Conservation (phyloP, 2,888 invertebrate species). For the Neoascia interrupta region DNA sequence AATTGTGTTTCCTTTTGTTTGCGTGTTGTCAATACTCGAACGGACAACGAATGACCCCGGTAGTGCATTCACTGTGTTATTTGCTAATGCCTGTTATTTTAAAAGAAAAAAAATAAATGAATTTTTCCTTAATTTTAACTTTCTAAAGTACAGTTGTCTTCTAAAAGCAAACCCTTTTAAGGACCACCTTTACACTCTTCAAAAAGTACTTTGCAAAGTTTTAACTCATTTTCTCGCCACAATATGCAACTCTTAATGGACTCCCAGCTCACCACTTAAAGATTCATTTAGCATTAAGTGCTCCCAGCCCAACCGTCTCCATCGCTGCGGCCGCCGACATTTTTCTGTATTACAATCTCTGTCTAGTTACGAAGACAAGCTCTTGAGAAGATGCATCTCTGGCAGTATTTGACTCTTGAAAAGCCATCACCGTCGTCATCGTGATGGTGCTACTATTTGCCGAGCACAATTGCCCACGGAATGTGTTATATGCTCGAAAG, state of each 20-base stretch:
- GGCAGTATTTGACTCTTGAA: constrained; percentile 49
- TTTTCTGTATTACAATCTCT: constrained; percentile 25
- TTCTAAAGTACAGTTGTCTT: not conserved
- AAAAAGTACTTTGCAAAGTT: constrained; percentile 34
- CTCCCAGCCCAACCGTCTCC: constrained; percentile 50
- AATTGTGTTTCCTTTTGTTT: too few relatives aligned
- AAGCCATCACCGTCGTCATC: constrained; percentile 33
- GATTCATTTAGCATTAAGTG: constrained; percentile 64
- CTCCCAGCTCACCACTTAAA: constrained; percentile 49
- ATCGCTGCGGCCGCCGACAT: too few relatives aligned
- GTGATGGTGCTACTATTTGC: not conserved
- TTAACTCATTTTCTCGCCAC: constrained; percentile 42
- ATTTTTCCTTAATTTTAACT: too few relatives aligned
- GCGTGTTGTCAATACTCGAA: too few relatives aligned
- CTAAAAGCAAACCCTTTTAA: constrained; percentile 13
- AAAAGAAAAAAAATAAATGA: too few relatives aligned
- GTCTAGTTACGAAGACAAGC: constrained; percentile 41
- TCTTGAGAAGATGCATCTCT: constrained; percentile 50
- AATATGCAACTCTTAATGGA: constrained; percentile 58
- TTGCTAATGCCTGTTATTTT: too few relatives aligned
- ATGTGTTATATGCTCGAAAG: constrained; percentile 39
- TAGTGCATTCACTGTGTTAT: too few relatives aligned
- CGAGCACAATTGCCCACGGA: constrained; percentile 41
- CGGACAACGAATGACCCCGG: too few relatives aligned
- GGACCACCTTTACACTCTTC: constrained; percentile 10